Evolutionary conservation across 2,888 invertebrate genomes (phyloP), one percentile per base, ranked within the genome.

Genomic region (Papilio demoleus): DNA sequence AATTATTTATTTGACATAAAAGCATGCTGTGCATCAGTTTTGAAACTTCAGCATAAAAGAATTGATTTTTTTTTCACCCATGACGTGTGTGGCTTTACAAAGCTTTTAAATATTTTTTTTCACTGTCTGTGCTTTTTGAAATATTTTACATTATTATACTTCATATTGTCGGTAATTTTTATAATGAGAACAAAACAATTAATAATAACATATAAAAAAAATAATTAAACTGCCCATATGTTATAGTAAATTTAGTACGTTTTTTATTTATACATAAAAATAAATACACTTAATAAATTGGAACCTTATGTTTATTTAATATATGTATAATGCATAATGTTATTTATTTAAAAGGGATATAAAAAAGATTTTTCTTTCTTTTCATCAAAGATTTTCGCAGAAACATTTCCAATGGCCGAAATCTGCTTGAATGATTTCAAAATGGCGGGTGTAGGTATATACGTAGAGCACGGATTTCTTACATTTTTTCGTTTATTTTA

Each of bases 41-140:
- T 71, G 68, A 74, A 82, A 81, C 77, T 79, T 74, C 76, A 72
- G 75, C 76, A 77, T 73, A 75, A 72, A 74, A 42, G 79, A 81
- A 89, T 88, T 88, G 87, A 88, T 87, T 89, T 88, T 85, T 88
- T 84, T 80, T 62, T 22, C 40, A 38, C 50, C 24, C 59, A 34
- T 60, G 47, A 60, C 47, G 47, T 56, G 24, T 19, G 24, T 59
- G 14, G 31, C 42, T 42, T 8, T 19, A 27, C 14, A 50, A 50
- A 50, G 50, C 50, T 50, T 50, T 50, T 24, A 50, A 50, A 50
- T 40, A 24, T 9, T 24, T 24, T 53, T 14, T 53, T 27, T 27
- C 14, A 27, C 27, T 24, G 5, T 53, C 14, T 53, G n/a, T 6
- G 27, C 27, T 11, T 27, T n/a, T 27, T 2, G 5, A n/a, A n/a